Base-by-base conservation (phyloP, 1,140 invertebrate genomes). In the Diplogasteroides magnus region DNA sequence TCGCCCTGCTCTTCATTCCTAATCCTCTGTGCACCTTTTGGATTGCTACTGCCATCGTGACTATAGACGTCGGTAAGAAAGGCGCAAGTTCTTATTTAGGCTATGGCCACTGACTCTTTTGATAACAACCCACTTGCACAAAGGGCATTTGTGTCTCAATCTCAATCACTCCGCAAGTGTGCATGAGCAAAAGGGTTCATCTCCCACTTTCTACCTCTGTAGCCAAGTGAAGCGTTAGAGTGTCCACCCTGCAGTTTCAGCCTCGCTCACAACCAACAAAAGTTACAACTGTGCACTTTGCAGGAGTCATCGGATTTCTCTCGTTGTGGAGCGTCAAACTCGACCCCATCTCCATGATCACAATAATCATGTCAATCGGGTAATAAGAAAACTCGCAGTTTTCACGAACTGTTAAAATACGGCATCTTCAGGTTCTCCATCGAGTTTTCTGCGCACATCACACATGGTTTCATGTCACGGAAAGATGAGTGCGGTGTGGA, bases 1-100 rank as follows among this genome's bases (percentile, higher is more conserved):
- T 96, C n/a, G 93, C 93, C 0, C 90, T 95, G 74, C 88, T 97
- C 59, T 97, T 97, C 81, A 96, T 98, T 56, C 94, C 94, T 0
- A 94, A 95, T 78, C 87, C 94, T 13, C 83, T 94, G 2, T 94
- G 94, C 79, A 92, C 92, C 0, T 83, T 97, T 2, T 96, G 93
- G 91, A 92, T 98, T 0, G 93, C 92, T 1, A 90, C 96, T 72
- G 93, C 92, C 72, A 95, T 98, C 55, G 88, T 96, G 19, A 95
- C 92, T 1, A 97, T 98, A 71, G 93, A 97, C 83, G 84, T 91
- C 2, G 94, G 85, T 63, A 48, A 32, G n/a, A n/a, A n/a, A n/a
- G n/a, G n/a, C n/a, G n/a, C n/a, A n/a, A n/a, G n/a, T n/a, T n/a
- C n/a, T n/a, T n/a, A n/a, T n/a, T n/a, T n/a, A n/a, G n/a, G n/a